These are phyloP conservation scores for Drosophila simulans DNA, from an alignment of 1,140 invertebrate genomes.

Conservation along the genomic window DNA sequence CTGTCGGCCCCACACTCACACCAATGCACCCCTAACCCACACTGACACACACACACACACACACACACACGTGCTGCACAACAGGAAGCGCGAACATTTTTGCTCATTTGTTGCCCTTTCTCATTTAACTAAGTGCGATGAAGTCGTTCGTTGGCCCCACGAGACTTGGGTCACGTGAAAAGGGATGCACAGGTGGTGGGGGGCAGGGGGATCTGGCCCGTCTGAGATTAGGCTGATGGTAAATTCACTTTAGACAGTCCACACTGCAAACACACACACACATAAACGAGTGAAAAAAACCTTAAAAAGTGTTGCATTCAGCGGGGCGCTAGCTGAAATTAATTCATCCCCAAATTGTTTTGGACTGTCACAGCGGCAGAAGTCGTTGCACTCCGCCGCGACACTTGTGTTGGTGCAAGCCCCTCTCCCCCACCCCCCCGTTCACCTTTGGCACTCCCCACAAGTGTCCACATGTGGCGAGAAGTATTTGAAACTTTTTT, in stretches of 20 bases:
- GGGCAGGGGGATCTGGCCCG: not conserved
- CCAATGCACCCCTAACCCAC: not conserved
- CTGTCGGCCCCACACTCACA: not conserved
- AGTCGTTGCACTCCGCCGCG: conserved; percentile 70
- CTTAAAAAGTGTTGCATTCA: conserved; percentile 35
- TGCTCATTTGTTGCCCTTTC: conserved; percentile 72
- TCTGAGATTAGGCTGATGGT: conserved; percentile 61
- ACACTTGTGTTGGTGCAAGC: conserved; percentile 17
- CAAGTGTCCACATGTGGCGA: conserved; percentile 75
- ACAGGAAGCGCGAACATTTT: conserved; percentile 54
- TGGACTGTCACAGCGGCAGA: conserved; percentile 55
- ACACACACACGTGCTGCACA: conserved; percentile 45
- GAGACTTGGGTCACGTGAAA: conserved; percentile 14
- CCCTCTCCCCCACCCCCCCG: not conserved
- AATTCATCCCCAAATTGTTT: conserved; percentile 62
- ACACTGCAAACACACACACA: conserved; percentile 9
- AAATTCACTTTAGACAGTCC: conserved; percentile 49
- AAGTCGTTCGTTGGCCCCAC: conserved; percentile 64
- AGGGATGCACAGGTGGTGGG: not conserved
- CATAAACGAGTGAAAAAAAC: conserved; percentile 9
- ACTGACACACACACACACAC: not conserved
- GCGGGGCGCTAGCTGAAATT: conserved; percentile 33
- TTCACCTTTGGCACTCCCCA: conserved; percentile 4
- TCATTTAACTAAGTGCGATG: conserved; percentile 79
- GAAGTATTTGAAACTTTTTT: conserved; percentile 58